Evolutionary conservation across 2,797 vertebrate species (phyloP), one percentile per base, ranked within the genome.

Genomic region (Falco rusticolus): DNA sequence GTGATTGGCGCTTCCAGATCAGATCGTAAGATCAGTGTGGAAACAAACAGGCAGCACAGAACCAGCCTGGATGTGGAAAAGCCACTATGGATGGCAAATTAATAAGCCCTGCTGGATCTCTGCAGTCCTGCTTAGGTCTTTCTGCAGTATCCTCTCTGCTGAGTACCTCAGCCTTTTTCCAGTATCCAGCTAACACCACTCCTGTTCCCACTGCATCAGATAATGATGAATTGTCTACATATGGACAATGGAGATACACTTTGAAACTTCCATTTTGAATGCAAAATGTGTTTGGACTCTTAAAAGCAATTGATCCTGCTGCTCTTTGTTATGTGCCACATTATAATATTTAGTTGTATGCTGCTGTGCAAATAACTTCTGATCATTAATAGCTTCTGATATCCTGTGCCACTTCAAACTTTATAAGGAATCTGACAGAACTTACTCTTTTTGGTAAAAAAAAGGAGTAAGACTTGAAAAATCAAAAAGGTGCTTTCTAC

Each of bases 401-500:
- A 82, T 5, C 7, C n/a, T 1, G 1, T 14, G 6, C 16, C 24
- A n/a, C 26, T 63, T 91, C 3, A 78, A 93, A 88, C 5, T 81
- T 86, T 4, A 3, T 22, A 74, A 59, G 10, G 28, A 84, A 85
- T 16, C 29, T 11, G 16, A 71, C 11, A 71, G 16, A 83, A 51
- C 1, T 54, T 39, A 20, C 1, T 45, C 7, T 31, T 86, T 69
- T 59, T 33, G 28, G 12, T 70, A 14, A 59, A 85, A 70, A 70
- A 71, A 63, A 51, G 21, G 48, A 84, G 7, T 13, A 31, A 82
- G 79, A 94, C 26, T 93, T 92, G 89, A 96, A 94, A 95, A 96
- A 96, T 92, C 65, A 94, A 97, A 97, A 98, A 90, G 74, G 92
- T 96, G 66, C 89, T 97, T 94, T 96, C 85, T 89, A 82, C 76